A percentile compares a stretch with the other conserved stretches of the same genome.
These are phyloP conservation scores for Lichenostomus cassidix DNA, from an alignment of 2,113 vertebrate species.

Conservation along the genomic window DNA sequence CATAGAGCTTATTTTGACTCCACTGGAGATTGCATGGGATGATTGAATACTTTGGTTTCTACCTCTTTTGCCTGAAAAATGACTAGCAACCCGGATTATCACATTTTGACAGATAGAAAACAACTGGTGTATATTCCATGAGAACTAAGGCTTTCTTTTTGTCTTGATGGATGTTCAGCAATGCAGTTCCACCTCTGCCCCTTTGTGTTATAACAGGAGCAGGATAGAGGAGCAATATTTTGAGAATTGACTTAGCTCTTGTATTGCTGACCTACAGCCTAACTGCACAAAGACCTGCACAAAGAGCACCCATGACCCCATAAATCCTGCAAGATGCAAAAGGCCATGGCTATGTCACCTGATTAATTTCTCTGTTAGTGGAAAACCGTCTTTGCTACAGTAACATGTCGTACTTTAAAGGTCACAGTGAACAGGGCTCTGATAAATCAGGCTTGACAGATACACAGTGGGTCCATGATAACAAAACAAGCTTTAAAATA, in stretches of 20 bases:
- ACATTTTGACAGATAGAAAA: not conserved
- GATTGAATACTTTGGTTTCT: not conserved
- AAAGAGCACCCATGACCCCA: not conserved
- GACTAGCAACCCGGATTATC: not conserved
- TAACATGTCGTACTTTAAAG: conserved; percentile 69
- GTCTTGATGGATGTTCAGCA: not conserved
- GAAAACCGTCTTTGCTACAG: conserved; percentile 48
- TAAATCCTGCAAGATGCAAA: conserved; percentile 52
- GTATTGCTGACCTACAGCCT: conserved; percentile 1
- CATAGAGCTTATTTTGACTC: not conserved
- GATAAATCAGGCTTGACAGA: conserved; percentile 71
- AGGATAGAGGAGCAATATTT: not conserved
- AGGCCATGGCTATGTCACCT: conserved; percentile 51
- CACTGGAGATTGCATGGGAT: not conserved
- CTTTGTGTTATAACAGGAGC: not conserved
- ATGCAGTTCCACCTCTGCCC: not conserved
- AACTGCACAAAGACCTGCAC: conserved; percentile 1
- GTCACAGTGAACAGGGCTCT: conserved; percentile 59
- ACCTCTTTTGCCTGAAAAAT: not conserved
- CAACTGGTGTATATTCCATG: not conserved
- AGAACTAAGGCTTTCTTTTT: not conserved
- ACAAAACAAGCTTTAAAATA: conserved; percentile 67
- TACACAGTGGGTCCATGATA: conserved; percentile 34
- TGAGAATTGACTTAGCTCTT: conserved; percentile 13
- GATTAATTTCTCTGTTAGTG: conserved; percentile 59